Percentiles rank a stretch among this genome's conserved stretches.
These are phyloP conservation scores for Camponotus pennsylvanicus DNA, from an alignment of 1,140 invertebrate genomes.

Conservation along the genomic window DNA sequence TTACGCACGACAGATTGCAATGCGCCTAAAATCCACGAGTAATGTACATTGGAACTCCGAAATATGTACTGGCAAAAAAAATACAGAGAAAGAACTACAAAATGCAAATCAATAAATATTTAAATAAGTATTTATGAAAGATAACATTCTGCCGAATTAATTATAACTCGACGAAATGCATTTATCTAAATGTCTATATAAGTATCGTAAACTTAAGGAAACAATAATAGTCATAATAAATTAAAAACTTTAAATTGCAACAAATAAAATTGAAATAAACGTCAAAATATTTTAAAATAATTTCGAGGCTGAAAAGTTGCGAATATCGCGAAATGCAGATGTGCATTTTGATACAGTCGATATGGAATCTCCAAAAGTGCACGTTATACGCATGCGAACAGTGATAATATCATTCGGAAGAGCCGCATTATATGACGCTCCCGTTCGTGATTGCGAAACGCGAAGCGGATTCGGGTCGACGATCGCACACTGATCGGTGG, in stretches of 20 bases:
- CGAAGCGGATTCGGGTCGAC: conserved; percentile 42
- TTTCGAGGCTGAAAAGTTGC: not conserved
- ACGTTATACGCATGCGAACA: not conserved
- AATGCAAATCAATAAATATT: conserved; percentile 1
- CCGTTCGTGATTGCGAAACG: conserved; percentile 47
- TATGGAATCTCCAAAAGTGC: not conserved
- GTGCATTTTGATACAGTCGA: not conserved
- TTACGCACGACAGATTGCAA: not conserved
- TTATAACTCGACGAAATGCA: not conserved
- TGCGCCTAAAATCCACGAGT: not conserved
- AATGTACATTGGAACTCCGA: not conserved
- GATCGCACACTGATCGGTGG: conserved; percentile 30
- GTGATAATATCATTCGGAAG: conserved; percentile 25
- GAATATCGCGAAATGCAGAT: not conserved
- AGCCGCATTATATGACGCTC: conserved; percentile 20
- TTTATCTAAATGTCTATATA: not conserved
- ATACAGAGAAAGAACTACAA: too few relatives aligned
- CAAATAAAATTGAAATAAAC: conserved; percentile 2
- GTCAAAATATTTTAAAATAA: not conserved
- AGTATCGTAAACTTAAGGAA: not conserved
- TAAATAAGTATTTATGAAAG: not conserved
- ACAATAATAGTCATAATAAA: too few relatives aligned
- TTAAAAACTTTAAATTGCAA: conserved; percentile 13
- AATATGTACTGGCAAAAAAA: not conserved
- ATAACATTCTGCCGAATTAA: not conserved